Conservation (phyloP, 2,888 invertebrate genomes). For the Anticlea derivata region DNA sequence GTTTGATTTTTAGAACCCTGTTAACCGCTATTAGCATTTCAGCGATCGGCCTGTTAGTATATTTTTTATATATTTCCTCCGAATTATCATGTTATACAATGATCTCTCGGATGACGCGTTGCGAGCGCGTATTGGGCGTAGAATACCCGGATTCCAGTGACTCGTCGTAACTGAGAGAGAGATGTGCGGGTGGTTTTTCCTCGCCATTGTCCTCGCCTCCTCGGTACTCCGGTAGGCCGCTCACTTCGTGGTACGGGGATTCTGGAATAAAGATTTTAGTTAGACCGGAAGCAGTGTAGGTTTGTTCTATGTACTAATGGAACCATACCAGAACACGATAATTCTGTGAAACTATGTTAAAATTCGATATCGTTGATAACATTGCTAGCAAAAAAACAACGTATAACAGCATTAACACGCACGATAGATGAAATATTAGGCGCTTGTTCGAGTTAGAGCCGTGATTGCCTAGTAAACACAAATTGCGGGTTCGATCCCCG, state of each 20-base stretch:
- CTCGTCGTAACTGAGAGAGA: constrained; percentile 96
- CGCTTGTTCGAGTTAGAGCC: no score
- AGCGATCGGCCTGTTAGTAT: neutral
- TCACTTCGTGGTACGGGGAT: constrained; percentile 97
- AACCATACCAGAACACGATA: no score
- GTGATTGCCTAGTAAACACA: no score
- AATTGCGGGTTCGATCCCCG: no score
- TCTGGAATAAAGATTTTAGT: constrained; percentile 87
- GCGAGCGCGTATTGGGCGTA: constrained; percentile 95
- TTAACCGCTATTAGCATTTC: constrained; percentile 11
- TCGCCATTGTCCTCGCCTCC: constrained; percentile 87
- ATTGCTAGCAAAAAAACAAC: no score
- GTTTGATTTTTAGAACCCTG: constrained; percentile 1
- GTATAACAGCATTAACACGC: no score
- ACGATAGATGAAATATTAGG: no score
- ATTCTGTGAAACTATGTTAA: no score
- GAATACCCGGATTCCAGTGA: constrained; percentile 97
- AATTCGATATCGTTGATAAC: no score
- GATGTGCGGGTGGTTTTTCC: constrained; percentile 91
- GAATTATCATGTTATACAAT: constrained; percentile 87
- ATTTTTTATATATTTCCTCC: neutral
- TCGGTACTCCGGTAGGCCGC: constrained; percentile 92
- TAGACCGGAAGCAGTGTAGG: no score
- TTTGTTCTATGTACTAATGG: no score
- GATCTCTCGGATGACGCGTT: constrained; percentile 96